Evolutionary conservation across 1,140 invertebrate species (phyloP).

Genomic region (Aphidius ervi): DNA sequence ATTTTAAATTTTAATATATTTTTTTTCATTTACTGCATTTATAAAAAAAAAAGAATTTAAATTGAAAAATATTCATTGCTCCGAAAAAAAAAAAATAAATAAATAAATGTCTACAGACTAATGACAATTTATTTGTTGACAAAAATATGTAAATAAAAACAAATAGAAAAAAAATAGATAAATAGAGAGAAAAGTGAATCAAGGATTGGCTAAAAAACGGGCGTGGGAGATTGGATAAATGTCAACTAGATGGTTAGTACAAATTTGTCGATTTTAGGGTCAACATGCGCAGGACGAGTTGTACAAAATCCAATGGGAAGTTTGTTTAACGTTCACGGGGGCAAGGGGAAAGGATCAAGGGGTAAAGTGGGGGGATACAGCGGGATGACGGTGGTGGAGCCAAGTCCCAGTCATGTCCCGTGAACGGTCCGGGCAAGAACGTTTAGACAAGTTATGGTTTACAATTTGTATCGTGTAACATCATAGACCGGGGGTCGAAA

Average conservation of each 20-base stretch:
- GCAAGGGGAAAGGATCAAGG: slow-evolving; percentile 9
- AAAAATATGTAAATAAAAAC: slow-evolving; percentile 1
- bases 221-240: slow-evolving; percentile 2
- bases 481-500: too few species aligned
- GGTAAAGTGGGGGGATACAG: slow-evolving; percentile 19
- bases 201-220: not conserved
- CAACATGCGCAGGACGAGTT: slow-evolving; percentile 26
- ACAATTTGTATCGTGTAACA: too few species aligned
- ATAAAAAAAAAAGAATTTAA: too few species aligned
- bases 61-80: too few species aligned
- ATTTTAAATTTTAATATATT: too few species aligned
- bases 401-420: slow-evolving; percentile 47
- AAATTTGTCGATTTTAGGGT: slow-evolving; percentile 15
- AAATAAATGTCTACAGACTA: too few species aligned
- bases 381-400: slow-evolving; percentile 32
- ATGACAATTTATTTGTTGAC: not conserved
- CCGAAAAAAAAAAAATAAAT: too few species aligned
- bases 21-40: too few species aligned
- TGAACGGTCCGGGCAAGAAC: slow-evolving; percentile 48
- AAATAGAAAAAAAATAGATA: not conserved
- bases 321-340: not conserved
- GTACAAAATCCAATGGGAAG: slow-evolving; percentile 20
- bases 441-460: slow-evolving; percentile 23
- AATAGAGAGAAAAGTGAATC: not conserved
- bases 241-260: slow-evolving; percentile 20